Base-by-base conservation (phyloP, 2,888 invertebrate genomes). In the Acanthosepion lycidas region DNA sequence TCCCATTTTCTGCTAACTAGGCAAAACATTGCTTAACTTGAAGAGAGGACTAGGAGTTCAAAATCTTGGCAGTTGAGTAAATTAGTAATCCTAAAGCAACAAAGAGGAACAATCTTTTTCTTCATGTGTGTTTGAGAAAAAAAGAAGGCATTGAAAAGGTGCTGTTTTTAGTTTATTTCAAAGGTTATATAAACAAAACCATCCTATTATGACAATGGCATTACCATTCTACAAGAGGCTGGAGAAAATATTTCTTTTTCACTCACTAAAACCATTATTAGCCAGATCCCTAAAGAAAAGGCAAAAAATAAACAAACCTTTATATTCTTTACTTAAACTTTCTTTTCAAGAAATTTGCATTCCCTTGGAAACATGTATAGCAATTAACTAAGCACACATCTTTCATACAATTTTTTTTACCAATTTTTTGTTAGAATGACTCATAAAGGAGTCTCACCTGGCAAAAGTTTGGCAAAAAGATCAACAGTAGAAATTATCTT, bases 181-280 rank as follows among this genome's bases (percentile, higher is more conserved):
- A 78, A n/a, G 78, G 78, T 78, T n/a, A 78, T n/a, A n/a, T 78
- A 78, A 78, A 78, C 78, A 78, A n/a, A 26, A 59, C 23, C 23
- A 59, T 59, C 59, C n/a, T 78, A n/a, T 6, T n/a, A 78, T 8
- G 78, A 78, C 78, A 78, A 78, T 78, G 12, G 78, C n/a, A 78
- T 78, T 78, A 78, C 28, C 78, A 78, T 78, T 78, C 78, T 78
- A n/a, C n/a, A 78, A 78, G n/a, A 28, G 78, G 78, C 78, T 78
- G n/a, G 78, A 78, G 78, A 78, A 78, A 78, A n/a, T 28, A 78
- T 78, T 9, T 78, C 78, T 78, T 78, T 64, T 78, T 78, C 28
- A 78, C n/a, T 78, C 9, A 78, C 8, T 78, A n/a, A 78, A 78
- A 8, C 78, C 78, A n/a, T 78, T 78, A 78, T 78, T n/a, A 78